Percentiles rank a stretch among this genome's conserved stretches.
These are phyloP conservation scores for Papilio helenus DNA, from an alignment of 1,140 invertebrate genomes.

Conservation along the genomic window DNA sequence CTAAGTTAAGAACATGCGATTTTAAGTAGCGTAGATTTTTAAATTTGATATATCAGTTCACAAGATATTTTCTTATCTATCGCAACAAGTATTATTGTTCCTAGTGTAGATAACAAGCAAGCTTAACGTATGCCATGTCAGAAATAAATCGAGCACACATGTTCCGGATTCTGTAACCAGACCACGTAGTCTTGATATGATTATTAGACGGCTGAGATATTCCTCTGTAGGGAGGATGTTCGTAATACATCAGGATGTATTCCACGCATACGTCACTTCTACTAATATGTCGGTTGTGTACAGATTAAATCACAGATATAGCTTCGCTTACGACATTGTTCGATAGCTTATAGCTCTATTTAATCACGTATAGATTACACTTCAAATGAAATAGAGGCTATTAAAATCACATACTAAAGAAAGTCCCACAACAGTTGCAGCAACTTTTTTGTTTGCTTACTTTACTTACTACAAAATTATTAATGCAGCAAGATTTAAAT, in stretches of 20 bases:
- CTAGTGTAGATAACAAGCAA: not conserved
- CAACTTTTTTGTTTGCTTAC: not conserved
- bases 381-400: not conserved
- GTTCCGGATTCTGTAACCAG: not conserved
- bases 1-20: too few species aligned
- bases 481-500: not conserved
- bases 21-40: too few species aligned
- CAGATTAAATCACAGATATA: constrained; percentile 25
- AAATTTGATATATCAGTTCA: too few species aligned
- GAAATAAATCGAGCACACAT: constrained; percentile 15
- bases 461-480: not conserved
- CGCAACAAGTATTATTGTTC: not conserved
- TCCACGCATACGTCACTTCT: constrained; percentile 30
- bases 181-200: constrained; percentile 20
- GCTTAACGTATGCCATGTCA: not conserved
- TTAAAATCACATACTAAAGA: not conserved
- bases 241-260: constrained; percentile 36
- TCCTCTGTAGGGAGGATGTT: constrained; percentile 3
- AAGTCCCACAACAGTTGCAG: not conserved
- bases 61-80: not conserved
- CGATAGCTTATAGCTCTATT: constrained; percentile 16
- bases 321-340: not conserved
- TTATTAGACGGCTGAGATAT: constrained; percentile 24
- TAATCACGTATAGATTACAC: not conserved
- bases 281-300: constrained; percentile 12